Percentiles rank a stretch among this genome's conserved stretches.
Evolutionary conservation across 2,888 invertebrate species (phyloP).

Genomic region (Phengaris alcon): DNA sequence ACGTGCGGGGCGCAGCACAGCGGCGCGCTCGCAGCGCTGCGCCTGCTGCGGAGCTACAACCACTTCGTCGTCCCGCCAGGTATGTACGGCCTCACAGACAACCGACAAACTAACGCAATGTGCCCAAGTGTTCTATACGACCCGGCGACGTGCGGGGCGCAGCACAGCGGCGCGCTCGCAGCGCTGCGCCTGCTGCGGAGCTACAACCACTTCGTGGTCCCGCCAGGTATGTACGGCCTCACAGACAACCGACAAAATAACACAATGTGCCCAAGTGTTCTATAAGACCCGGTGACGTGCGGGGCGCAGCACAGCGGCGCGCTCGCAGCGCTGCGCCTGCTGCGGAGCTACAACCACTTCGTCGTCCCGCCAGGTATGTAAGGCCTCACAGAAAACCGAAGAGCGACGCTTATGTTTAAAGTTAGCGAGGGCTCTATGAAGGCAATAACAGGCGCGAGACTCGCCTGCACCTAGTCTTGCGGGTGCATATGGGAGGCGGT

Average conservation of each 20-base stretch:
- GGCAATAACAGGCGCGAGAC: too few relatives aligned
- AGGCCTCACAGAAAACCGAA: too few relatives aligned
- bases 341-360: conserved; percentile 83
- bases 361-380: conserved; percentile 78
- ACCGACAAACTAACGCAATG: background rate
- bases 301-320: conserved; percentile 59
- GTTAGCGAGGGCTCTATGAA: too few relatives aligned
- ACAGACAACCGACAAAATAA: background rate
- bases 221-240: conserved; percentile 68
- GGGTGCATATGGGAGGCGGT: too few relatives aligned
- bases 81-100: conserved; percentile 42
- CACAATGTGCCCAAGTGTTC: background rate
- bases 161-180: conserved; percentile 73
- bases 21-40: conserved; percentile 80
- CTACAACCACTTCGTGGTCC: conserved; percentile 82
- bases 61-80: conserved; percentile 82
- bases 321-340: conserved; percentile 81
- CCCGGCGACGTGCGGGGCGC: conserved; percentile 47
- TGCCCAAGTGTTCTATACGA: background rate
- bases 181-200: conserved; percentile 82
- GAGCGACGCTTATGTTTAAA: too few relatives aligned
- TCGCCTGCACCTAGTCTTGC: too few relatives aligned
- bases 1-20: conserved; percentile 53
- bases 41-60: conserved; percentile 83
- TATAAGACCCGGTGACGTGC: conserved; percentile 41